Base-by-base conservation (phyloP, 2,888 invertebrate genomes). In the Eupithecia tripunctaria region DNA sequence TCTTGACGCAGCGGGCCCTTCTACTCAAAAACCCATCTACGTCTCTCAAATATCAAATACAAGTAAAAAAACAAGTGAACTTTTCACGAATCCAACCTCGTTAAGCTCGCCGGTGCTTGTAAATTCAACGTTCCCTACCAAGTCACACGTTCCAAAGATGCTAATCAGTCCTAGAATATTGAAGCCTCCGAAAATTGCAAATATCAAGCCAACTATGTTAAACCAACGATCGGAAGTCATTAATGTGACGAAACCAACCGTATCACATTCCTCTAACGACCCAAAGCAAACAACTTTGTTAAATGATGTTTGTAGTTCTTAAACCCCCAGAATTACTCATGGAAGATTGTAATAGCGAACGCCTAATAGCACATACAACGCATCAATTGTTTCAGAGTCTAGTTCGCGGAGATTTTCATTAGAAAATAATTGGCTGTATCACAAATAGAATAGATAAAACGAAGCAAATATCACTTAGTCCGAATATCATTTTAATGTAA, bases 1-100 rank as follows among this genome's bases (percentile, higher is more conserved):
- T 25, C 60, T 82, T 8, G 79, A 80, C 25, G 56, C 25, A 56
- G 70, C 71, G 27, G 76, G 70, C 7, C 41, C 43, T 7, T 73
- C 27, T 10, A 14, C 14, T 25, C 56, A 5, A 25, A 56, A 56
- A 56, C 25, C 56, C 21, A 56, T 21, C 14, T 12, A 25, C 21
- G 25, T 25, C 56, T 56, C 56, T 56, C 12, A 56, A 25, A 25
- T 56, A 25, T 25, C 25, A 56, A 56, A 25, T 56, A 14, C 1
- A 25, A 21, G 21, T 21, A 51, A 51, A 51, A 51, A 21, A 10
- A 21, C 21, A 51, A 56, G 25, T 12, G 56, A 4, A 25, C 4
- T 25, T 56, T 56, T 25, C 56, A 2, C 25, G 25, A 25, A 56
- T 56, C 21, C 56, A 56, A 56, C 25, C 25, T 12, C 51, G n/a